Evolutionary conservation across 2,888 invertebrate genomes (phyloP).

Genomic region (Apodemia duryi): DNA sequence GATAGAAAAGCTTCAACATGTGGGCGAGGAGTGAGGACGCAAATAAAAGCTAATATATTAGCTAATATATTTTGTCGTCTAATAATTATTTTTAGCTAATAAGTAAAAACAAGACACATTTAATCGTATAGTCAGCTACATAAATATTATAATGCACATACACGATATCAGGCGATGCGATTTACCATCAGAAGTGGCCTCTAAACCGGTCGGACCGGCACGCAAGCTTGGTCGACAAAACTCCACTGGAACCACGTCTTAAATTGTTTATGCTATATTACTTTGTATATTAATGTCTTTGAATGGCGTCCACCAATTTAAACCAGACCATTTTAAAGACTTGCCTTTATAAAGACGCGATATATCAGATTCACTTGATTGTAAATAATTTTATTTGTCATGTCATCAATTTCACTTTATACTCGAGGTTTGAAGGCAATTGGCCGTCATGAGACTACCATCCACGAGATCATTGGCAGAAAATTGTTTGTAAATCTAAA

Average conservation of each 20-base stretch:
- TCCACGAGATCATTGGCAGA: too few species aligned
- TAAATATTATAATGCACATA: constrained; percentile 47
- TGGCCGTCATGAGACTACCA: too few species aligned
- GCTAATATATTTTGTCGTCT: too few species aligned
- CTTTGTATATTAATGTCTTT: constrained; percentile 34
- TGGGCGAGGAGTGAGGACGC: too few species aligned
- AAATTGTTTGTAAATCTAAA: too few species aligned
- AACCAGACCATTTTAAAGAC: constrained; percentile 19
- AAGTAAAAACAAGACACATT: neutral
- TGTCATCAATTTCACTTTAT: constrained; percentile 22
- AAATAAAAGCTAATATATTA: too few species aligned
- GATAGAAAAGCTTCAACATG: too few species aligned
- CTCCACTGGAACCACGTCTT: constrained; percentile 55
- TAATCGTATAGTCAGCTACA: constrained; percentile 26
- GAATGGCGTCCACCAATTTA: constrained; percentile 17
- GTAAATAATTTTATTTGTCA: constrained; percentile 6
- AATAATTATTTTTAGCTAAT: too few species aligned
- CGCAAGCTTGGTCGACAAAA: constrained; percentile 52
- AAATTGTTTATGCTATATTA: constrained; percentile 56
- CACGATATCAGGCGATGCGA: constrained; percentile 66
- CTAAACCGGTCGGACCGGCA: constrained; percentile 70
- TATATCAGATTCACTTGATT: neutral
- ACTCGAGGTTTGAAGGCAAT: neutral
- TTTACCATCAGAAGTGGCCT: constrained; percentile 69
- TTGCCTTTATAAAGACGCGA: neutral